A percentile compares a stretch with the other conserved stretches of the same genome.
Conservation (phyloP, 2,797 vertebrate genomes). For the Halcyon smyrnensis region DNA sequence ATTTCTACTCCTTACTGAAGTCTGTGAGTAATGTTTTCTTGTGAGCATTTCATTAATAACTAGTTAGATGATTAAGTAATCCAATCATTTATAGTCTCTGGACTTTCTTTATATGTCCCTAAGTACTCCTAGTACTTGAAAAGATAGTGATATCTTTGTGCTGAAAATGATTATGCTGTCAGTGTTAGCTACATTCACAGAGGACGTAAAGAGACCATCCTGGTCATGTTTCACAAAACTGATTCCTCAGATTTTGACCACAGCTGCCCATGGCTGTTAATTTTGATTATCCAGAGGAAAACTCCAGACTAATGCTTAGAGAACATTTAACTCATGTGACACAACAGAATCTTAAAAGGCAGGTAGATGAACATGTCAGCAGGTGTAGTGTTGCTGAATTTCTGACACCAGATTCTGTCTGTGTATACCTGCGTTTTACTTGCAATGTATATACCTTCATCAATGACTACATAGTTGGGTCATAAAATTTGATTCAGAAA, state of each 20-base stretch:
- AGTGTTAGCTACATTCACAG: not conserved
- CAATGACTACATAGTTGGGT: not conserved
- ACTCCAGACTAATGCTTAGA: not conserved
- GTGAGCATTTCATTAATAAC: not conserved
- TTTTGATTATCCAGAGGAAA: not conserved
- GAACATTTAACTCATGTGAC: accelerated
- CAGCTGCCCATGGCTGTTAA: not conserved
- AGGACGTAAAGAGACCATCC: not conserved
- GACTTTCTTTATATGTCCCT: not conserved
- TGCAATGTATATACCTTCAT: accelerated
- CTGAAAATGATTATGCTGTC: not conserved
- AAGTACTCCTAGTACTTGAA: not conserved
- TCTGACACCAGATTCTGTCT: not conserved
- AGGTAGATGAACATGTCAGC: not conserved
- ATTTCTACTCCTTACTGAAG: not conserved
- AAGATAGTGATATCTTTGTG: not conserved
- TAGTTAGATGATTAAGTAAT: not conserved
- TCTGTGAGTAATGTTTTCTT: not conserved
- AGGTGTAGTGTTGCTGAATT: not conserved
- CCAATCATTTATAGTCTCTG: not conserved
- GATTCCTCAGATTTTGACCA: not conserved
- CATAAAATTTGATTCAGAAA: not conserved
- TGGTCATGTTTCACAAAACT: not conserved
- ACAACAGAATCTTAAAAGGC: not conserved
- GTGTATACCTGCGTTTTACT: not conserved